phyloP scores from a whole-genome alignment of 1,140 invertebrate species.

The Megalonaias nervosa region DNA sequence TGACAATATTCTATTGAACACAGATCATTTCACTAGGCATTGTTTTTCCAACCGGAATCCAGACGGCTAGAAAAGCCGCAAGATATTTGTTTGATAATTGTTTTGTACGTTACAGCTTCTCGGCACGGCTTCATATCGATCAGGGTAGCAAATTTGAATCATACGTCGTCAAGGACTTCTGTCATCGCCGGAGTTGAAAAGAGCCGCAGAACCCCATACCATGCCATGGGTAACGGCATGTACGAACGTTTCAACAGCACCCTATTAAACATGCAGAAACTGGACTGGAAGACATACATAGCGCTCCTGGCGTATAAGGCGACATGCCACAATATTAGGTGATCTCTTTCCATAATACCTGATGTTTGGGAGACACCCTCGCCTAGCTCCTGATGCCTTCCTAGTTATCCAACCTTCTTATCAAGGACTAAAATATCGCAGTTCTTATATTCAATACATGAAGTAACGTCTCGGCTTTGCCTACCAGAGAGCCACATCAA shows the following conservation, averaged over 20 bases:
- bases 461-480: neutral
- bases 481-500: conserved; percentile 13
- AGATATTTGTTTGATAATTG: conserved; percentile 21
- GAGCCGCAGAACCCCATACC: no score
- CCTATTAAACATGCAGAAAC: conserved; percentile 29
- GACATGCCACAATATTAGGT: conserved; percentile 30
- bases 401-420: conserved; percentile 11
- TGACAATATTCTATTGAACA: no score
- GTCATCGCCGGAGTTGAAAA: no score
- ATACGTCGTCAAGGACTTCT: no score
- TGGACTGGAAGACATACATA: conserved; percentile 30
- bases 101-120: conserved; percentile 15
- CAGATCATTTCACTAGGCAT: conserved; percentile 8
- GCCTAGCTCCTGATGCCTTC: conserved; percentile 24
- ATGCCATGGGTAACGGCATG: no score
- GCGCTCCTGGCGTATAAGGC: conserved; percentile 36
- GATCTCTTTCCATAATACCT: conserved; percentile 35
- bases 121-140: conserved; percentile 15
- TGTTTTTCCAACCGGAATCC: conserved; percentile 18
- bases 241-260: conserved; percentile 1
- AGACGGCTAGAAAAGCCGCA: conserved; percentile 23
- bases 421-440: neutral
- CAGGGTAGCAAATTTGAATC: conserved; percentile 32
- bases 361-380: conserved; percentile 43
- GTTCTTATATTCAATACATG: conserved; percentile 4